Evolutionary conservation across 1,140 invertebrate species (phyloP).

Genomic region (Bombus affinis): DNA sequence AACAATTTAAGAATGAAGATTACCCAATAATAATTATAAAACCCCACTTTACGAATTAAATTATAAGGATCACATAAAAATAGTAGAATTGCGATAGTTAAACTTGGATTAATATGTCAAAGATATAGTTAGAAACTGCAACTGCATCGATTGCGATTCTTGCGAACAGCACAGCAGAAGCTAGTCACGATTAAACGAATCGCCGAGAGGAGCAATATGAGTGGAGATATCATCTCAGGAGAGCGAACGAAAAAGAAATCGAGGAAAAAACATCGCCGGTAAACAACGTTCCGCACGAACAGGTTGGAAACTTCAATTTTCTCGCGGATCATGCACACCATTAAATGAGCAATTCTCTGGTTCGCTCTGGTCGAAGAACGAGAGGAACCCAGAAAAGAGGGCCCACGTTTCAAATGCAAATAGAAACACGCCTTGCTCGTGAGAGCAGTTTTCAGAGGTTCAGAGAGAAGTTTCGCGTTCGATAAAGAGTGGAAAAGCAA

Average conservation of each 20-base stretch:
- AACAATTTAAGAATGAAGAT: too few species aligned
- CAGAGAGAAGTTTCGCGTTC: slow-evolving; percentile 10
- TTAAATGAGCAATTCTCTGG: slow-evolving; percentile 59
- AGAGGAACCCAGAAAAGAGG: not conserved
- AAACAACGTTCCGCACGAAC: slow-evolving; percentile 16
- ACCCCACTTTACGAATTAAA: too few species aligned
- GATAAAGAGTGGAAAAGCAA: slow-evolving; percentile 41
- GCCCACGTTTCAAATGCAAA: slow-evolving; percentile 45
- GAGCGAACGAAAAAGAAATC: not conserved
- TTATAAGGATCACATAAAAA: too few species aligned
- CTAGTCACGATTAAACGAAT: not conserved
- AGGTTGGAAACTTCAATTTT: slow-evolving; percentile 9
- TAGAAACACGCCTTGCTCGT: slow-evolving; percentile 7
- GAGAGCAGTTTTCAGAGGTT: slow-evolving; percentile 6
- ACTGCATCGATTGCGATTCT: not conserved
- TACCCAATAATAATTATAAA: too few species aligned
- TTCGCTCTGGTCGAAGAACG: not conserved
- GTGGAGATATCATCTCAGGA: not conserved
- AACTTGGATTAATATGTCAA: not conserved
- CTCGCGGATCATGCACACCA: slow-evolving; percentile 36
- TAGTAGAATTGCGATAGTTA: not conserved
- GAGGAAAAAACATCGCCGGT: not conserved
- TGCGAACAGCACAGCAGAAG: not conserved
- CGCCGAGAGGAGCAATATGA: not conserved
- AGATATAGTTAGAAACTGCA: not conserved